Evolutionary conservation across 2,113 vertebrate species (phyloP).

Genomic region (Sisor rabdophorus): DNA sequence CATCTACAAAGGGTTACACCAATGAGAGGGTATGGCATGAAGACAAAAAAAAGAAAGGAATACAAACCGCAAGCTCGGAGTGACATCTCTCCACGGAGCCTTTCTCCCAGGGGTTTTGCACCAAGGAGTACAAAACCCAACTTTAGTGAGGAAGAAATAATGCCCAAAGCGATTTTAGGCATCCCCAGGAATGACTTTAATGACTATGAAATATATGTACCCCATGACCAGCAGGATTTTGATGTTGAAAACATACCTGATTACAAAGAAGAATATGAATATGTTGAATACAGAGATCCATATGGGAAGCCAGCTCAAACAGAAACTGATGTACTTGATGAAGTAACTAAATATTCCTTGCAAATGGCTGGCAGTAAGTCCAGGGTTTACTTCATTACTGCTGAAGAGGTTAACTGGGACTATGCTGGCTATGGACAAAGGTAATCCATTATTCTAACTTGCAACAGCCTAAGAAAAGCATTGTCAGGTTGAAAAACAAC

Average conservation of each 20-base stretch:
- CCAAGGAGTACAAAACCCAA: conserved; percentile 49
- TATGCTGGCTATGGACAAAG: conserved; percentile 73
- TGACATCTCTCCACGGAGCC: conserved; percentile 59
- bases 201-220: conserved; percentile 72
- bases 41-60: conserved; percentile 63
- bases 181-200: conserved; percentile 75
- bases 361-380: conserved; percentile 68
- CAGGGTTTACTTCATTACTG: conserved; percentile 84
- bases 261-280: conserved; percentile 67
- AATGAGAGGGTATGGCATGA: conserved; percentile 60
- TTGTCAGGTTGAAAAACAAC: not conserved
- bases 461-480: not conserved
- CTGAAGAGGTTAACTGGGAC: conserved; percentile 86
- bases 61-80: conserved; percentile 60
- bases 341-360: conserved; percentile 72
- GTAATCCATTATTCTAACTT: conserved; percentile 49
- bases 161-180: conserved; percentile 68
- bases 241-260: conserved; percentile 20
- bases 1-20: conserved; percentile 54
- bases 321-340: conserved; percentile 64
- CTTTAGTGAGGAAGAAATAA: conserved; percentile 56
- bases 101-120: conserved; percentile 55
- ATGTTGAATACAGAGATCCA: conserved; percentile 79
- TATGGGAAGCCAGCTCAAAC: conserved; percentile 68
- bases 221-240: conserved; percentile 38